These are phyloP conservation scores for Belonocnema kinseyi DNA, from an alignment of 1,140 invertebrate species.

Conservation along the genomic window DNA sequence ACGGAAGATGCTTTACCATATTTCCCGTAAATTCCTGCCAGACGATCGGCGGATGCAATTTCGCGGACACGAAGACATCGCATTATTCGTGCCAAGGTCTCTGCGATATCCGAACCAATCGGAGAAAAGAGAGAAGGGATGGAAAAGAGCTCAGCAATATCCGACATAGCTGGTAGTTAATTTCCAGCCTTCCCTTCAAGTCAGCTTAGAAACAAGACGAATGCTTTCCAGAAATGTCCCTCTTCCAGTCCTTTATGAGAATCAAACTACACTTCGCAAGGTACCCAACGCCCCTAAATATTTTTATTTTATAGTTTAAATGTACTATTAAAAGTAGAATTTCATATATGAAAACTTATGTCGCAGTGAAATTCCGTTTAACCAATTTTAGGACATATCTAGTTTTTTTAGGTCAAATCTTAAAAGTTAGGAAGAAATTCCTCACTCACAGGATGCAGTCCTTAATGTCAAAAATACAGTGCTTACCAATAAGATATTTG, in stretches of 20 bases:
- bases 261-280: background rate
- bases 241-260: background rate
- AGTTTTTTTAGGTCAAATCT: too few relatives aligned
- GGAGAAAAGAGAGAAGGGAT: conserved; percentile 1
- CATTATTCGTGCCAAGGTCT: conserved; percentile 29
- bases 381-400: too few relatives aligned
- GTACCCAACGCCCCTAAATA: background rate
- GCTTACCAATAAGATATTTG: too few relatives aligned
- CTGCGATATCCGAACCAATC: conserved; percentile 20
- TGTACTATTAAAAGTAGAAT: too few relatives aligned
- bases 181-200: conserved; percentile 36
- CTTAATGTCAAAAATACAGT: too few relatives aligned
- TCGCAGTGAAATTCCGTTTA: too few relatives aligned
- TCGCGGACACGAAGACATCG: conserved; percentile 23
- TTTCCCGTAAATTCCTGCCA: conserved; percentile 21
- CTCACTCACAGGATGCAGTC: too few relatives aligned
- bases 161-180: conserved; percentile 42
- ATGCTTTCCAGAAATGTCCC: background rate
- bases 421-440: too few relatives aligned
- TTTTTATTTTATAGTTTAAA: too few relatives aligned
- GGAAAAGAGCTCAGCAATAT: conserved; percentile 37
- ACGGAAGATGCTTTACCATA: conserved; percentile 12
- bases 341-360: too few relatives aligned
- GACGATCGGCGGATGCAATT: conserved; percentile 23
- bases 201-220: conserved; percentile 11